Percentiles rank a stretch among this genome's conserved stretches.
phyloP scores from a whole-genome alignment of 2,797 vertebrate species.

The Mustela erminea region DNA sequence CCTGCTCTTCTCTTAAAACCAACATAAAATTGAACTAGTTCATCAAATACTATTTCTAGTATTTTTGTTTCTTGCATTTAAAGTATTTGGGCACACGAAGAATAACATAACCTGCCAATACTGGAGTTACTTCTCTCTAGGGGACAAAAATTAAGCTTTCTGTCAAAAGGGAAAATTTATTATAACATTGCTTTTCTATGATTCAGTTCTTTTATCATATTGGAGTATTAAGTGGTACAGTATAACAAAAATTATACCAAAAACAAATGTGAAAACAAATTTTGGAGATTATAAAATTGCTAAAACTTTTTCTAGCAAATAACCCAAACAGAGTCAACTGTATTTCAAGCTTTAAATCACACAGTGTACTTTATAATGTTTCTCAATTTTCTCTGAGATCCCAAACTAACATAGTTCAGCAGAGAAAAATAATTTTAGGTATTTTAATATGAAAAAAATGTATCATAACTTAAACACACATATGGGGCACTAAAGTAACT shows the following conservation, averaged over 20 bases:
- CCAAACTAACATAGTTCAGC: background rate
- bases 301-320: background rate
- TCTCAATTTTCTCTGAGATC: background rate
- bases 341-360: background rate
- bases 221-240: background rate
- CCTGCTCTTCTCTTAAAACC: background rate
- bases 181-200: background rate
- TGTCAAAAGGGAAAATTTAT: background rate
- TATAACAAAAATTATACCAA: background rate
- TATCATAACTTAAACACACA: background rate
- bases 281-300: background rate
- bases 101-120: background rate
- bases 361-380: background rate
- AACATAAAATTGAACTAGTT: background rate
- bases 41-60: background rate
- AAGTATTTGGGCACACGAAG: background rate
- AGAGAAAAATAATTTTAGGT: background rate
- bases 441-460: background rate
- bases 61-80: background rate
- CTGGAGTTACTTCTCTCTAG: background rate
- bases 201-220: background rate
- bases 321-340: background rate
- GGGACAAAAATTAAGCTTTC: background rate
- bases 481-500: background rate
- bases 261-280: background rate